phyloP scores from a whole-genome alignment of 2,797 vertebrate genomes.

The Eidolon dupreanum region DNA sequence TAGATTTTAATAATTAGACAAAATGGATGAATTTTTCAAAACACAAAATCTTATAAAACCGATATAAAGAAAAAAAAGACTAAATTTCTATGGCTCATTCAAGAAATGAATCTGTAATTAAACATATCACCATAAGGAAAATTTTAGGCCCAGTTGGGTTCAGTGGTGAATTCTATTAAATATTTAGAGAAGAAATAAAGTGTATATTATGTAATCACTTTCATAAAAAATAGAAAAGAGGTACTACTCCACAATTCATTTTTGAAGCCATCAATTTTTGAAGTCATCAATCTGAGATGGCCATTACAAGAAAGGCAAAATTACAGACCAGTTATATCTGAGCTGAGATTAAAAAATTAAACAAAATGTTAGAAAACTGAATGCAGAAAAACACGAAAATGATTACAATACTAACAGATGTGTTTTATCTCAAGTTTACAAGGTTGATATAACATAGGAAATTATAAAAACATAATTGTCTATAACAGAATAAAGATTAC shows the following conservation, averaged over 20 bases:
- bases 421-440: not conserved
- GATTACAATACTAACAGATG: not conserved
- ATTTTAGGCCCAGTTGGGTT: not conserved
- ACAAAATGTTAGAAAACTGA: slow-evolving; percentile 13
- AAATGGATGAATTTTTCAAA: not conserved
- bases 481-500: not conserved
- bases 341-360: not conserved
- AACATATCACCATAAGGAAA: slow-evolving; percentile 1
- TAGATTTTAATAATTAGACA: not conserved
- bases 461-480: not conserved
- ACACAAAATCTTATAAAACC: not conserved
- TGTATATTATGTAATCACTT: not conserved
- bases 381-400: not conserved
- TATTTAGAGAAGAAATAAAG: not conserved
- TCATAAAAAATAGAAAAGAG: not conserved
- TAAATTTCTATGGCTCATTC: not conserved
- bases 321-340: not conserved
- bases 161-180: slow-evolving; percentile 6
- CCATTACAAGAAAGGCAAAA: not conserved
- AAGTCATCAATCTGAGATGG: not conserved
- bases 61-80: not conserved
- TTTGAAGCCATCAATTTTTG: not conserved
- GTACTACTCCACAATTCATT: not conserved
- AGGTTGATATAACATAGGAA: not conserved
- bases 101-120: not conserved